Conservation (phyloP, 2,113 vertebrate genomes). For the Neomonachus schauinslandi region DNA sequence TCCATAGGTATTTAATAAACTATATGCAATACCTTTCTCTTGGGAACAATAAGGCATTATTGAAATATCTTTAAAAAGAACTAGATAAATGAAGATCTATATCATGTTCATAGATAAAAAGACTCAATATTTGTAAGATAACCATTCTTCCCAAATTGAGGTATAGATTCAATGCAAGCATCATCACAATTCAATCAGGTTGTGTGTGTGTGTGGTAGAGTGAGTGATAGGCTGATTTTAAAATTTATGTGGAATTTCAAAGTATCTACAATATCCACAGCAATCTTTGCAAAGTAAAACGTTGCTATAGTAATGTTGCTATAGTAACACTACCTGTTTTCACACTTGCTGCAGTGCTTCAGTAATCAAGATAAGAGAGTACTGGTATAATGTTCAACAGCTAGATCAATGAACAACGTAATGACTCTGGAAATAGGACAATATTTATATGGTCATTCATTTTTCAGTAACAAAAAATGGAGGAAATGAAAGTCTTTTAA, state of each 20-base stretch:
- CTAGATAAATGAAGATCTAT: background rate
- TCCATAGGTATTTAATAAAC: background rate
- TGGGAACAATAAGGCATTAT: background rate
- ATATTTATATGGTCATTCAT: background rate
- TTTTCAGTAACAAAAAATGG: background rate
- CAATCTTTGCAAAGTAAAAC: background rate
- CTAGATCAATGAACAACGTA: background rate
- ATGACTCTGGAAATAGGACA: background rate
- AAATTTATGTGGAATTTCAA: background rate
- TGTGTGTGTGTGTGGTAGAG: background rate
- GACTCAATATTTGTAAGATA: background rate
- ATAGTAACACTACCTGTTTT: background rate
- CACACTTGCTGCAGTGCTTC: background rate
- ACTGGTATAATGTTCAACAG: background rate
- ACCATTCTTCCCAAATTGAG: background rate
- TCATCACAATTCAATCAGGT: background rate
- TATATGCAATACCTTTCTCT: background rate
- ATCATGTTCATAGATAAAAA: background rate
- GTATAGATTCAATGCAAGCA: background rate
- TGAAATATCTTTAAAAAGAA: background rate
- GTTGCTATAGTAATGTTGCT: background rate
- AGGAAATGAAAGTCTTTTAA: background rate
- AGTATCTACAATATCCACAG: background rate
- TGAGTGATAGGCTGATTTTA: background rate
- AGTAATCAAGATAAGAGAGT: background rate